Conservation (phyloP, 2,113 vertebrate genomes). For the Odobenus rosmarus region DNA sequence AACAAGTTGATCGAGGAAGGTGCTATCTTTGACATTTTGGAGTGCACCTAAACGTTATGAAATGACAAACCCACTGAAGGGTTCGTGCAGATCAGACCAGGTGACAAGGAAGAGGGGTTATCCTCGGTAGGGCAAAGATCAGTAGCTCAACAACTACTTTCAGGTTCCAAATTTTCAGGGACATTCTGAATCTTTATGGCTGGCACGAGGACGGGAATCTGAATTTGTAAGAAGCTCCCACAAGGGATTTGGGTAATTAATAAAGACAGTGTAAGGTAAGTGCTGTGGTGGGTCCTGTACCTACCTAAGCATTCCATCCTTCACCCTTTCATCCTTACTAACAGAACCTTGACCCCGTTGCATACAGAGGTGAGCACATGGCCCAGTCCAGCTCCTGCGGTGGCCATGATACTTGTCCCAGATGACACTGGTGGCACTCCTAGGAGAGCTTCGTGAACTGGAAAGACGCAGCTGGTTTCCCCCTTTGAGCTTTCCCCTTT, state of each 20-base stretch:
- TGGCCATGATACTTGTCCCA: neutral
- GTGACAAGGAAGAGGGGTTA: neutral
- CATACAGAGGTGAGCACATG: neutral
- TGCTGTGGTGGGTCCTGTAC: neutral
- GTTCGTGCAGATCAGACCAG: neutral
- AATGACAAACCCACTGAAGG: neutral
- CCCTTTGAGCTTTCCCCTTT: neutral
- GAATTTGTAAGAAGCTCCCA: neutral
- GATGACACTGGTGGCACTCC: neutral
- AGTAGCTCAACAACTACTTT: neutral
- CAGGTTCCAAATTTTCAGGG: neutral
- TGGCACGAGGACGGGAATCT: neutral
- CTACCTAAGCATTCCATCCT: neutral
- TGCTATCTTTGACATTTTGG: neutral
- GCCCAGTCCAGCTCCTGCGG: no score
- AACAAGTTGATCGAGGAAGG: neutral
- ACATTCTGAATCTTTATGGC: neutral
- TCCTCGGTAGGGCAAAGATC: neutral
- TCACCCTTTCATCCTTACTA: neutral
- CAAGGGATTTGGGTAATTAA: neutral
- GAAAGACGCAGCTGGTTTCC: neutral
- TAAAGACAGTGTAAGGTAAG: neutral
- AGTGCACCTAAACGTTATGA: neutral
- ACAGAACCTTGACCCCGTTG: neutral
- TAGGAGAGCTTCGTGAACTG: neutral